Base-by-base conservation (phyloP, 2,113 vertebrate genomes). In the Tapirus terrestris region DNA sequence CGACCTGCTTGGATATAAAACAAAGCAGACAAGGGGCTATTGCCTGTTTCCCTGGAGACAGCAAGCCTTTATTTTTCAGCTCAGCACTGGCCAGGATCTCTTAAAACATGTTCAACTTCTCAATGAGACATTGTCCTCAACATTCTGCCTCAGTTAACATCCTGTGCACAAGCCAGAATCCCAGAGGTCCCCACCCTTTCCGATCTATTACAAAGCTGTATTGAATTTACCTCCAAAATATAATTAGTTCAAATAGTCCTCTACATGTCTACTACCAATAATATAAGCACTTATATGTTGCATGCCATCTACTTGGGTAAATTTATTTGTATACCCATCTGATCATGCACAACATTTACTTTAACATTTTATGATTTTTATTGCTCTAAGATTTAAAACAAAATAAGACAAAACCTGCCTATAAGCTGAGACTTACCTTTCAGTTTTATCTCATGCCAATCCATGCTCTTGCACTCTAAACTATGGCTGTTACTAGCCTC, bases 401-500 rank as follows among this genome's bases (percentile, higher is more conserved):
- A 51, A 36, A 63, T 39, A n/a, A 29, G 53, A 51, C 14, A 79
- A 31, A 27, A 67, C 75, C 60, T 67, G 6, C 31, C 31, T 13
- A 23, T 51, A 79, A 0, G 7, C 31, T 79, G 33, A 51, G 5
- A 43, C 43, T 31, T n/a, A 31, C 5, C 13, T 20, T 14, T 65
- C 12, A 39, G n/a, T 6, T 90, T 67, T 67, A 67, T 67, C 16
- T 51, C 21, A 9, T 39, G 12, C 12, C 25, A 51, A 3, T 21
- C 11, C 31, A 29, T 2, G 39, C 12, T 25, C 25, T 2, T 90
- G 45, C 36, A 31, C 45, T 53, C 45, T 10, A n/a, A 67, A 9
- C 1, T 39, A 29, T 36, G 23, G 5, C 1, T 14, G 31, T 1
- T 1, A 31, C 10, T 2, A 9, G 20, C 45, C 5, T 67, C 4